These are phyloP conservation scores for Porites evermanni DNA, from an alignment of 92 coral and sea anemone genomes.

Conservation along the genomic window DNA sequence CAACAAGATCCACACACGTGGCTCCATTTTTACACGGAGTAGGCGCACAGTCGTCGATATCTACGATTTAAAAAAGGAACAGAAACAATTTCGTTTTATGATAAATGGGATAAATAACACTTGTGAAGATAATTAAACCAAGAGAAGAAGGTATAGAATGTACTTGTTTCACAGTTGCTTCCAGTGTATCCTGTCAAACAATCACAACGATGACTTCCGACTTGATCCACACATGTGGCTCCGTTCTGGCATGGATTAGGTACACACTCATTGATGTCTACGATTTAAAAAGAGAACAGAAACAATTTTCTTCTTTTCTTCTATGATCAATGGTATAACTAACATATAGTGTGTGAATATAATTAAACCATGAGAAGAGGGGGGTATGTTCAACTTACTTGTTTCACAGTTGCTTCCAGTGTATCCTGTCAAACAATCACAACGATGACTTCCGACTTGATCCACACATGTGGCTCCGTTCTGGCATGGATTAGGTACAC, in stretches of 20 bases:
- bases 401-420: background rate
- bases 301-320: too few relatives aligned
- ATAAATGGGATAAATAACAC: too few relatives aligned
- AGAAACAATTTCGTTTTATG: too few relatives aligned
- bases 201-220: slow-evolving; percentile 67
- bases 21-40: too few relatives aligned
- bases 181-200: slow-evolving; percentile 72
- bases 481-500: slow-evolving; percentile 21
- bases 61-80: too few relatives aligned
- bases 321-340: too few relatives aligned
- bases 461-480: slow-evolving; percentile 2
- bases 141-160: too few relatives aligned
- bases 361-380: too few relatives aligned
- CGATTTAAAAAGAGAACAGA: too few relatives aligned
- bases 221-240: slow-evolving; percentile 50
- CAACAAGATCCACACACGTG: too few relatives aligned
- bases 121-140: background rate
- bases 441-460: background rate
- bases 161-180: background rate
- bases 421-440: background rate
- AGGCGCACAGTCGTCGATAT: too few relatives aligned
- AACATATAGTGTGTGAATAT: too few relatives aligned
- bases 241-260: slow-evolving; percentile 13
- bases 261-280: background rate
- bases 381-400: background rate